Conservation (phyloP, 2,888 invertebrate genomes). For the Coelinius sp. region DNA sequence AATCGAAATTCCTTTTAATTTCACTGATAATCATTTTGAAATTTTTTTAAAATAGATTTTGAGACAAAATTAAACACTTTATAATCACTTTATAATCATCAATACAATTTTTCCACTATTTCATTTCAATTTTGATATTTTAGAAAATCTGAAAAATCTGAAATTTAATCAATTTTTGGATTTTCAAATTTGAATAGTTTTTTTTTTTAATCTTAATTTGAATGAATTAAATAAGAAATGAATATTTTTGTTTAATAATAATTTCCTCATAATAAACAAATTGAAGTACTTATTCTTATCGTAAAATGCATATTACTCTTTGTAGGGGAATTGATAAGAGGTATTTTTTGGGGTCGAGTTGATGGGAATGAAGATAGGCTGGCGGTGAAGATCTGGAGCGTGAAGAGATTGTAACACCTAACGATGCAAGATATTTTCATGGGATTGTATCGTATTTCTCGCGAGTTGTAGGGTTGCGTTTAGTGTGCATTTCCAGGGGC, state of each 20-base stretch:
- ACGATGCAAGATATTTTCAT: background rate
- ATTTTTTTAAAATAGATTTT: too few relatives aligned
- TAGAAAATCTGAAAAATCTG: too few relatives aligned
- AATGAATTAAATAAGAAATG: too few relatives aligned
- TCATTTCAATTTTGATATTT: too few relatives aligned
- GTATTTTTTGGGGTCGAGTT: background rate
- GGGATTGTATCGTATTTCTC: background rate
- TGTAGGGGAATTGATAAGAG: background rate
- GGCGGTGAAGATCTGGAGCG: background rate
- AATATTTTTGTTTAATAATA: too few relatives aligned
- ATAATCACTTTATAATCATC: too few relatives aligned
- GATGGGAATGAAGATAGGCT: background rate
- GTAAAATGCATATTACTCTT: background rate
- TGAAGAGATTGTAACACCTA: conserved; percentile 1
- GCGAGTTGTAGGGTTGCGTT: background rate
- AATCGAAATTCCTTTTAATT: background rate
- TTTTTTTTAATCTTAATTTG: too few relatives aligned
- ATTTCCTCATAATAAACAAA: background rate
- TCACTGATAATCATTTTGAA: too few relatives aligned
- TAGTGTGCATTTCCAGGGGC: background rate
- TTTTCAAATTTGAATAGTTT: too few relatives aligned
- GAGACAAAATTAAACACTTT: too few relatives aligned
- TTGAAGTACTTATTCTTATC: background rate
- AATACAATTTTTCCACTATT: too few relatives aligned
- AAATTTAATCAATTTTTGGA: too few relatives aligned